These are phyloP conservation scores for Drosophila burlai DNA, from an alignment of 1,140 invertebrate genomes.

Conservation along the genomic window DNA sequence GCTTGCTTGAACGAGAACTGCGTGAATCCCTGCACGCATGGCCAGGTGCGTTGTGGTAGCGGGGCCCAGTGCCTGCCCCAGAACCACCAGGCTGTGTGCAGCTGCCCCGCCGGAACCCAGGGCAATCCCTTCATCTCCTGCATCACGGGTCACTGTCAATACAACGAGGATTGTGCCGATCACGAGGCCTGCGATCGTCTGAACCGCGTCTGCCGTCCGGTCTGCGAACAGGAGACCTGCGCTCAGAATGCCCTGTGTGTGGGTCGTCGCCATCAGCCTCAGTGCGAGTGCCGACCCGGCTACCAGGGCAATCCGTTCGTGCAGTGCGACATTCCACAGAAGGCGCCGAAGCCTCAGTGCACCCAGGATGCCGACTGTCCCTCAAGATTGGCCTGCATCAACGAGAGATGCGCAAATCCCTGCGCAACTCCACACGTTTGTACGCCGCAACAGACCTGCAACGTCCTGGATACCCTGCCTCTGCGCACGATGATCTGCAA, in stretches of 20 bases:
- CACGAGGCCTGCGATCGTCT: constrained; percentile 94
- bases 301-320: constrained; percentile 92
- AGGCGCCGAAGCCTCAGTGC: constrained; percentile 88
- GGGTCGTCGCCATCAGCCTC: constrained; percentile 91
- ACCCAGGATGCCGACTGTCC: constrained; percentile 91
- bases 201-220: constrained; percentile 93
- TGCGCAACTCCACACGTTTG: constrained; percentile 90
- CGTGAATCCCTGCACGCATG: constrained; percentile 90
- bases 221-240: constrained; percentile 92
- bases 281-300: constrained; percentile 91
- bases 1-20: constrained; percentile 92
- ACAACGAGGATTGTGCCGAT: constrained; percentile 95
- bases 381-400: constrained; percentile 90
- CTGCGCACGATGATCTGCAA: constrained; percentile 92
- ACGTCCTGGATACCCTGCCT: constrained; percentile 91
- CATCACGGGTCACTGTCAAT: constrained; percentile 93
- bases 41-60: constrained; percentile 89
- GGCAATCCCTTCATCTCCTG: constrained; percentile 93
- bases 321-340: constrained; percentile 87
- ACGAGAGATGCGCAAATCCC: constrained; percentile 91
- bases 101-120: constrained; percentile 93
- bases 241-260: constrained; percentile 91
- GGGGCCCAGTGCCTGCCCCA: constrained; percentile 91
- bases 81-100: constrained; percentile 92
- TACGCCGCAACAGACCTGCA: constrained; percentile 90